These are phyloP conservation scores for Anagrus nilaparvatae DNA, from an alignment of 1,140 invertebrate genomes.

Conservation along the genomic window DNA sequence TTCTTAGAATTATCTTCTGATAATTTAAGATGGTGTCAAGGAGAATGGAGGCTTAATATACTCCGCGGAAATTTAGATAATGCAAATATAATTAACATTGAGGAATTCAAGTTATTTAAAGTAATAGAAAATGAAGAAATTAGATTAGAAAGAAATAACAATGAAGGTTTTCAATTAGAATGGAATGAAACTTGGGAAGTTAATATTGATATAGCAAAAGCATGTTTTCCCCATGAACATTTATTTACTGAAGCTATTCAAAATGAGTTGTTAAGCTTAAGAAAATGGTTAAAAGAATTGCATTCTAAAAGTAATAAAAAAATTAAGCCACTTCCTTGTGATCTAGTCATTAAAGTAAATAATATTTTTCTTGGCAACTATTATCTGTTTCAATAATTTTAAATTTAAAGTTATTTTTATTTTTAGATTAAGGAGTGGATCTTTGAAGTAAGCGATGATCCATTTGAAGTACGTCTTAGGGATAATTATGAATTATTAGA, in stretches of 20 bases:
- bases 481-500: slow-evolving; percentile 93
- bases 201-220: slow-evolving; percentile 57
- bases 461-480: slow-evolving; percentile 91
- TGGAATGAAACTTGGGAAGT: slow-evolving; percentile 67
- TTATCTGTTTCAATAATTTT: too few species aligned
- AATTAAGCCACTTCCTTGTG: slow-evolving; percentile 64
- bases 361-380: not conserved
- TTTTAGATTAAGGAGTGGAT: slow-evolving; percentile 66
- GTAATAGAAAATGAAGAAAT: slow-evolving; percentile 51
- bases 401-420: slow-evolving; percentile 11
- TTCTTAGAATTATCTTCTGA: slow-evolving; percentile 36
- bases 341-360: slow-evolving; percentile 74
- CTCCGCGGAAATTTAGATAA: slow-evolving; percentile 53
- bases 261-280: slow-evolving; percentile 79
- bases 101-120: slow-evolving; percentile 53
- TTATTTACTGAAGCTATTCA: slow-evolving; percentile 87
- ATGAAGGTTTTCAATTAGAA: slow-evolving; percentile 55
- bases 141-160: slow-evolving; percentile 57
- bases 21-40: slow-evolving; percentile 34
- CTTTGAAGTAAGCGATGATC: slow-evolving; percentile 93
- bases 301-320: slow-evolving; percentile 23
- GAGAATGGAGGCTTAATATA: slow-evolving; percentile 35
- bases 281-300: slow-evolving; percentile 86
- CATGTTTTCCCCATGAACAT: slow-evolving; percentile 86
- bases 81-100: slow-evolving; percentile 63